Conservation (phyloP, 2,113 vertebrate genomes). For the Sinosuthora webbiana region DNA sequence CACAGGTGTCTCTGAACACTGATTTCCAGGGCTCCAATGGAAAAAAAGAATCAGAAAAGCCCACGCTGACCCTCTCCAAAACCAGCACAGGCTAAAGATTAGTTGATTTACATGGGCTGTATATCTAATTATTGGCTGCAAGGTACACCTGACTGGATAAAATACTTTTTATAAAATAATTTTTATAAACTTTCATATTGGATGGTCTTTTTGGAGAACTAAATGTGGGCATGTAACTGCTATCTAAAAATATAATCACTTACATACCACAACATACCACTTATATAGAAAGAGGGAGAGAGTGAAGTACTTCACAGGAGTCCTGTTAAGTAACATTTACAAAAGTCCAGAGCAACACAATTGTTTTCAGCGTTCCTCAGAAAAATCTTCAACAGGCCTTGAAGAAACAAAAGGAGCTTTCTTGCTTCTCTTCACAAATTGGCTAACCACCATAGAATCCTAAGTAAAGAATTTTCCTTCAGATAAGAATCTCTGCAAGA, state of each 20-base stretch:
- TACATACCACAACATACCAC: rapidly evolving
- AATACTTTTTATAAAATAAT: background rate
- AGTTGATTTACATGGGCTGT: background rate
- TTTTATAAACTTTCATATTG: background rate
- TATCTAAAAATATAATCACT: background rate
- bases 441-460: background rate
- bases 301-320: background rate
- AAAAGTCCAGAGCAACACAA: background rate
- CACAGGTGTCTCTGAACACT: background rate
- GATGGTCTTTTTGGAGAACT: background rate
- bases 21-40: background rate
- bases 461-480: background rate
- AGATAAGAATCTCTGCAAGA: background rate
- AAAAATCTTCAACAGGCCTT: background rate
- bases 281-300: background rate
- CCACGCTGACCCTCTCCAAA: background rate
- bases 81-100: background rate
- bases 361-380: background rate
- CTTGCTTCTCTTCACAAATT: background rate
- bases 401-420: constrained; percentile 14
- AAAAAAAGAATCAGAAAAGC: background rate
- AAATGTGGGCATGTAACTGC: background rate
- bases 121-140: background rate
- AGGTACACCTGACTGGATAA: background rate
- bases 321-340: background rate